A percentile compares a stretch with the other conserved stretches of the same genome.
These are phyloP conservation scores for Nasua narica DNA, from an alignment of 2,797 vertebrate genomes.

Conservation along the genomic window DNA sequence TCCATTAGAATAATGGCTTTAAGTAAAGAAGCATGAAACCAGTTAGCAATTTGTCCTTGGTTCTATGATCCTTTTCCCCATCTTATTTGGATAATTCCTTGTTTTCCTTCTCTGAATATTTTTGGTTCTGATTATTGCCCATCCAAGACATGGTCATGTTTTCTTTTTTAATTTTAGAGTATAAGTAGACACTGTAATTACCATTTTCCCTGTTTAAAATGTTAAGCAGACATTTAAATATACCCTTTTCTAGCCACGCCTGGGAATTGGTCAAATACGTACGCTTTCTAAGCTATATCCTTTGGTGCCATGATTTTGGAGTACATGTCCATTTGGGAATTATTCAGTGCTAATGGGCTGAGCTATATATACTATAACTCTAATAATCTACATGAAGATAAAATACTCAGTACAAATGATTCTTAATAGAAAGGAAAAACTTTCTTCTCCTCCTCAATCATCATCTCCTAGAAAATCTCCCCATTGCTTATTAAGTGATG, in stretches of 20 bases:
- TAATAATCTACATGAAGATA: neutral
- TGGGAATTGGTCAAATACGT: neutral
- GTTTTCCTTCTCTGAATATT: neutral
- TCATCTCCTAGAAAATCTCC: neutral
- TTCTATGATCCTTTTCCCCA: fast-evolving
- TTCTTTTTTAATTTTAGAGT: neutral
- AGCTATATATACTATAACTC: neutral
- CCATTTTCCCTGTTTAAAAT: neutral
- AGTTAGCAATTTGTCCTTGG: neutral
- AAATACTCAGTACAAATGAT: neutral
- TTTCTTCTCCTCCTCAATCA: fast-evolving
- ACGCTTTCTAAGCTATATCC: neutral
- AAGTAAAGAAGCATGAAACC: neutral
- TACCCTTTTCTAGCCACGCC: neutral
- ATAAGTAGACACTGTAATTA: neutral
- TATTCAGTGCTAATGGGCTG: neutral
- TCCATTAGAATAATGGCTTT: neutral
- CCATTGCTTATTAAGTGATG: neutral
- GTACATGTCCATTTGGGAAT: neutral
- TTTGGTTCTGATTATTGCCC: neutral
- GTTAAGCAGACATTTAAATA: neutral
- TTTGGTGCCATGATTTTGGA: neutral
- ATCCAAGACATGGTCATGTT: neutral
- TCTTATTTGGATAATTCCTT: neutral
- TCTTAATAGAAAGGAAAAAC: neutral